A percentile compares a stretch with the other conserved stretches of the same genome.
These are phyloP conservation scores for Drosophila borborema DNA, from an alignment of 2,888 invertebrate genomes.

Conservation along the genomic window DNA sequence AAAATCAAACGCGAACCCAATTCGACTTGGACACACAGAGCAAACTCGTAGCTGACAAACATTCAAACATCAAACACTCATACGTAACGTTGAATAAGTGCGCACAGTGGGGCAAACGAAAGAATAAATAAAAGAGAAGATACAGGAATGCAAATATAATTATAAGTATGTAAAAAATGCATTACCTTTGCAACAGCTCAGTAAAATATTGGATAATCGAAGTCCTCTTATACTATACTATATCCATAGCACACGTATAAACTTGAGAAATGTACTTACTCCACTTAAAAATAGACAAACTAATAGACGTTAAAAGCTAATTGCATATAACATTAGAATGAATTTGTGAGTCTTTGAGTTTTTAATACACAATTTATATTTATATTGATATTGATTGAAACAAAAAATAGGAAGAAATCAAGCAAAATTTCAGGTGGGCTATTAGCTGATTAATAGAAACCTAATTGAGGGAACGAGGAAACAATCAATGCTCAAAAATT, in stretches of 20 bases:
- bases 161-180: too few relatives aligned
- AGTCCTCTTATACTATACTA: background rate
- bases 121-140: too few relatives aligned
- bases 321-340: too few relatives aligned
- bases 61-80: conserved; percentile 76
- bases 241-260: background rate
- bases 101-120: conserved; percentile 49
- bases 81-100: conserved; percentile 71
- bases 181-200: background rate
- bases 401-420: too few relatives aligned
- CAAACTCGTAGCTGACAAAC: conserved; percentile 67
- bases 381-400: too few relatives aligned
- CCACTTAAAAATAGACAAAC: background rate
- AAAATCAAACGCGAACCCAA: conserved; percentile 39
- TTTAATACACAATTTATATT: too few relatives aligned
- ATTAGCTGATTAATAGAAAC: too few relatives aligned
- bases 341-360: too few relatives aligned
- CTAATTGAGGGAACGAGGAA: too few relatives aligned
- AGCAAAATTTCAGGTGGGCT: too few relatives aligned
- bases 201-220: background rate
- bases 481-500: too few relatives aligned
- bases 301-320: background rate
- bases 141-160: background rate
- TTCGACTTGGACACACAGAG: conserved; percentile 52
- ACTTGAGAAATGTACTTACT: background rate